These are phyloP conservation scores for Pluvianellus socialis DNA, from an alignment of 2,113 vertebrate genomes.

Conservation along the genomic window DNA sequence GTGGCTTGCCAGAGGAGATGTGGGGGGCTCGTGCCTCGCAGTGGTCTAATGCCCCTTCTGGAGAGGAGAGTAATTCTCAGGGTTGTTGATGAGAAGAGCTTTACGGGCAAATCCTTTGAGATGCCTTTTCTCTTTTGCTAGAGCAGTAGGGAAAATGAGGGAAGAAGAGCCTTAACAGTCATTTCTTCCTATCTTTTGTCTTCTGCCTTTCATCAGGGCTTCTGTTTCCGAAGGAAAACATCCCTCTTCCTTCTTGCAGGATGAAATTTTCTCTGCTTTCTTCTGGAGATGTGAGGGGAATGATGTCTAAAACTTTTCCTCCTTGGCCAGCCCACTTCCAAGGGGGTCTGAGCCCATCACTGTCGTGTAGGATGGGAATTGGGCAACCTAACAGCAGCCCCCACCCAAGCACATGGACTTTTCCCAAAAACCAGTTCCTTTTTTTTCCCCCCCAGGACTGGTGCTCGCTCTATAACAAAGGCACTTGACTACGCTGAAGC, in stretches of 20 bases:
- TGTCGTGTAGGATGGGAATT: neutral
- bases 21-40: neutral
- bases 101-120: neutral
- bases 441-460: neutral
- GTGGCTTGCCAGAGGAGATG: neutral
- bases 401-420: neutral
- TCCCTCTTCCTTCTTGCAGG: neutral
- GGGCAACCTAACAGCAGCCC: neutral
- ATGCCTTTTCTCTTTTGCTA: neutral
- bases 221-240: neutral
- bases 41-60: neutral
- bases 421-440: no score
- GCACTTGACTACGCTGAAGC: neutral
- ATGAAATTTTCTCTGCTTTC: neutral
- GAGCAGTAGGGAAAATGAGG: neutral
- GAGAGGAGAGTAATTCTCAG: neutral
- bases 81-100: neutral
- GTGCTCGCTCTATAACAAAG: accelerated
- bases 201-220: neutral
- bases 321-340: neutral
- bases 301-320: neutral
- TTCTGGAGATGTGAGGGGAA: neutral
- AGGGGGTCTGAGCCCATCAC: accelerated
- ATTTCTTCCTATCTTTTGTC: neutral
- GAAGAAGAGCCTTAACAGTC: neutral